Conservation (phyloP, 2,113 vertebrate species). For the Corythaeola cristata region DNA sequence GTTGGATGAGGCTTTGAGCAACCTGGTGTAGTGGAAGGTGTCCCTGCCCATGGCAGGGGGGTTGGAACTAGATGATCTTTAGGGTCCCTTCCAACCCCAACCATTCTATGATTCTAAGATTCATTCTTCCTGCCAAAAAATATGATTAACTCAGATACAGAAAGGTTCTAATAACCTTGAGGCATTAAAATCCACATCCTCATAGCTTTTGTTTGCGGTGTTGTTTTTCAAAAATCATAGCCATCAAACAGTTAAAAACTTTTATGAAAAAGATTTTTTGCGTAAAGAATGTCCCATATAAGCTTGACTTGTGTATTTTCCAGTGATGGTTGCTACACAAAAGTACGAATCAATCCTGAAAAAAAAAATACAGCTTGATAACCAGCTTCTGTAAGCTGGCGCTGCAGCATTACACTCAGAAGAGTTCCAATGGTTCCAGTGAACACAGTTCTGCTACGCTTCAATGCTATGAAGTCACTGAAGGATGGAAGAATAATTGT, state of each 20-base stretch:
- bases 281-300: background rate
- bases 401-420: background rate
- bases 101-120: too few species aligned
- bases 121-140: background rate
- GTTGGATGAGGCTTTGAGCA: too few species aligned
- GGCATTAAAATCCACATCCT: background rate
- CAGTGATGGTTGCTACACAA: background rate
- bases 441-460: background rate
- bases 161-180: background rate
- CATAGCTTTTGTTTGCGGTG: background rate
- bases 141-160: background rate
- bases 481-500: constrained; percentile 30
- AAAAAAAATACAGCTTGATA: background rate
- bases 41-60: too few species aligned
- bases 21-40: too few species aligned
- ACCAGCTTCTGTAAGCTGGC: background rate
- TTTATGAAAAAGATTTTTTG: background rate
- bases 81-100: too few species aligned
- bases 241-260: background rate
- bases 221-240: background rate
- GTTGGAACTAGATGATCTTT: too few species aligned
- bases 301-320: background rate
- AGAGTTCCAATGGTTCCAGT: background rate
- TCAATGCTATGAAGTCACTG: constrained; percentile 3
- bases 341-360: background rate